A percentile compares a stretch with the other conserved stretches of the same genome.
Conservation (phyloP, 2,113 vertebrate species). For the Barbus barbus region DNA sequence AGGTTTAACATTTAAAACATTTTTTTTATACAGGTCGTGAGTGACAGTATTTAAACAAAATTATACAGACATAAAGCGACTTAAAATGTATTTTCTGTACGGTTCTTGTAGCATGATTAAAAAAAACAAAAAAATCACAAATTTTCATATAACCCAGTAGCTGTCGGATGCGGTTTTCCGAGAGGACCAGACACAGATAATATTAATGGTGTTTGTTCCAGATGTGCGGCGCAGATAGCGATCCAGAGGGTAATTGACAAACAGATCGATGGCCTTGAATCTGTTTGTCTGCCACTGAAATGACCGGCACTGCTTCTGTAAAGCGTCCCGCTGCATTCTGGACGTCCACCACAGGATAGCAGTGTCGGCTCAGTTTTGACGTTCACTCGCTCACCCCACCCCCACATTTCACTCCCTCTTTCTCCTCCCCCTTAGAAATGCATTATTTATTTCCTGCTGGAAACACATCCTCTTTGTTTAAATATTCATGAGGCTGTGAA, state of each 20-base stretch:
- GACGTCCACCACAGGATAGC: conserved; percentile 55
- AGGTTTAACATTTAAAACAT: too few species aligned
- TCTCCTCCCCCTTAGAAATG: conserved; percentile 18
- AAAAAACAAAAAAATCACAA: background rate
- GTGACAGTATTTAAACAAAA: too few species aligned
- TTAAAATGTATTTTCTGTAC: background rate
- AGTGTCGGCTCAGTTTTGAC: conserved; percentile 58
- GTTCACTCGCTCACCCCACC: conserved; percentile 12
- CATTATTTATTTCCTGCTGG: conserved; percentile 12
- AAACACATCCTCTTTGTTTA: conserved; percentile 40
- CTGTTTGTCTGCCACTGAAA: background rate
- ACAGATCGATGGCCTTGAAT: conserved; percentile 12
- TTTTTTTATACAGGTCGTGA: too few species aligned
- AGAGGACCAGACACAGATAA: background rate
- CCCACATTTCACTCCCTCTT: conserved; percentile 27
- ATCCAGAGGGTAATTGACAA: background rate
- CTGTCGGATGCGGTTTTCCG: background rate
- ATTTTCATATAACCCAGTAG: background rate
- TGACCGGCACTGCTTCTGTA: background rate
- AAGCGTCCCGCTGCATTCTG: conserved; percentile 26
- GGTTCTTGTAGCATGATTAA: background rate
- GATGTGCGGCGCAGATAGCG: background rate
- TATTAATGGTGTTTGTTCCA: conserved; percentile 14
- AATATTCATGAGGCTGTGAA: conserved; percentile 40
- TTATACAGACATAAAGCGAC: background rate